Evolutionary conservation across 2,113 vertebrate genomes (phyloP).

Genomic region (Nettapus auritus): DNA sequence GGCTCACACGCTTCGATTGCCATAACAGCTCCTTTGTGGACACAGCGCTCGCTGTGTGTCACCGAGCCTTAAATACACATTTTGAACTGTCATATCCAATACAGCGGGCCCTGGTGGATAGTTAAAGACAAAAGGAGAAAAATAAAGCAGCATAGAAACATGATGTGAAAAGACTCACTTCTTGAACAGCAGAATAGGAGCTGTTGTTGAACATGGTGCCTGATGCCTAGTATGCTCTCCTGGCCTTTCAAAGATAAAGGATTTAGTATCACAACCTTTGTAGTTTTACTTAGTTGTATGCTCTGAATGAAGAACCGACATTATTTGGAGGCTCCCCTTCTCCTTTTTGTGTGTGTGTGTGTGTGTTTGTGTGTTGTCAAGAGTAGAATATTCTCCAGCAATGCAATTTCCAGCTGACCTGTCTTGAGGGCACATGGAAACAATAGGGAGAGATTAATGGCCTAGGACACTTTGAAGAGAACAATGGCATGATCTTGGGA

Average conservation of each 20-base stretch:
- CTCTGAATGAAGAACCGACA: conserved; percentile 3
- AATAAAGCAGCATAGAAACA: conserved; percentile 25
- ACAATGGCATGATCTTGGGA: conserved; percentile 39
- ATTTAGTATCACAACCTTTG: background rate
- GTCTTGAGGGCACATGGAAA: conserved; percentile 49
- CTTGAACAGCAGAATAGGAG: background rate
- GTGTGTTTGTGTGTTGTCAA: background rate
- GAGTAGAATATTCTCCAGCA: conserved; percentile 29
- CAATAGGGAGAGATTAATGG: conserved; percentile 53
- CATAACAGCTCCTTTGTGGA: conserved; percentile 40
- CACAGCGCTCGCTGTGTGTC: background rate
- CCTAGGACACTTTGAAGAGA: conserved; percentile 46
- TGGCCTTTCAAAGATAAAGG: conserved; percentile 8
- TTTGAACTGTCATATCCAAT: conserved; percentile 32
- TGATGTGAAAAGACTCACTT: background rate
- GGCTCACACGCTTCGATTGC: background rate
- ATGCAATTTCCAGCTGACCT: conserved; percentile 52
- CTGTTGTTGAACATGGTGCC: background rate
- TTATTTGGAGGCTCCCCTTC: background rate
- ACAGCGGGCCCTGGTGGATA: conserved; percentile 27
- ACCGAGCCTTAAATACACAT: conserved; percentile 30
- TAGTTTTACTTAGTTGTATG: background rate
- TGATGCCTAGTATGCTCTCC: background rate
- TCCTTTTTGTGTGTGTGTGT: background rate
- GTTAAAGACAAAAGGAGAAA: conserved; percentile 30